Base-by-base conservation (phyloP, 2,113 vertebrate species). In the Callipepla squamata region DNA sequence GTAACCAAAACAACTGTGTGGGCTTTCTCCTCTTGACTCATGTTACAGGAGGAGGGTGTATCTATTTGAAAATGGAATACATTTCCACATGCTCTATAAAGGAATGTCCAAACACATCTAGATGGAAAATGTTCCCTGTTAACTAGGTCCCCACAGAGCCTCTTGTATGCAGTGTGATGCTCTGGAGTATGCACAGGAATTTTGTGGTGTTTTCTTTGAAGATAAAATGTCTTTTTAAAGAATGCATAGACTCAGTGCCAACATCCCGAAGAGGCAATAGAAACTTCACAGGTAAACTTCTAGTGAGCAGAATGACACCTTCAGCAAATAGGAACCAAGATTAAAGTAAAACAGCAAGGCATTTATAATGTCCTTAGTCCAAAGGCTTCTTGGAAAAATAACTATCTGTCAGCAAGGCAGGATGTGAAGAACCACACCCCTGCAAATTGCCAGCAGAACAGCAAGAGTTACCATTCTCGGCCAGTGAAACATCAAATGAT, bases 1-100 rank as follows among this genome's bases (percentile, higher is more conserved):
- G 96, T 96, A 96, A 96, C 95, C 92, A 95, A 96, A 96, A 96
- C 95, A 95, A 96, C 92, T 96, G 95, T 96, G 96, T 96, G 95
- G 96, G 96, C 63, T 95, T 95, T 94, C 94, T 96, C 94, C 70
- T 94, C 90, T 96, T 96, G 95, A 96, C 94, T 96, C 95, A 96
- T 95, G 80, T 93, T 95, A 96, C 86, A 95, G 92, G 21, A 92
- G 95, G 95, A 94, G 93, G 86, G 86, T 87, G 80, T 87, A 96
- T 89, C 94, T 92, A 25, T 89, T 89, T 92, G 95, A 79, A 95
- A 96, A 87, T 42, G 70, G 78, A 95, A 94, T 96, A 47, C 75
- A 94, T 96, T 92, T 95, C 89, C 91, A 94, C 86, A 79, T 66
- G 69, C 83, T 96, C 66, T 85, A 21, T 51, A 84, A 78, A 90